Evolutionary conservation across 2,113 vertebrate genomes (phyloP).

Genomic region (Callipepla squamata): DNA sequence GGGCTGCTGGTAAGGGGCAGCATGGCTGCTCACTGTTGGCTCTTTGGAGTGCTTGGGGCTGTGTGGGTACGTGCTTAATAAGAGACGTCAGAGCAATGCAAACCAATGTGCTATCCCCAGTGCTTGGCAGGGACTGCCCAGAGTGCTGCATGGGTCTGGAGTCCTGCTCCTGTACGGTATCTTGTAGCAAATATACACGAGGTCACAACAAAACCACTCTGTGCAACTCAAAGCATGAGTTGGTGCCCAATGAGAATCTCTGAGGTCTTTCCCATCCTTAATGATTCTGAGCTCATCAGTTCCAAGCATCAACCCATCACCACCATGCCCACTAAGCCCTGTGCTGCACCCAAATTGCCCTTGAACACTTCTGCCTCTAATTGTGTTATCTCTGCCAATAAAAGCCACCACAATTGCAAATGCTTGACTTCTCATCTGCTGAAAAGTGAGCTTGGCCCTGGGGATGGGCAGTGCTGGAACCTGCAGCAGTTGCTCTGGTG

Average conservation of each 20-base stretch:
- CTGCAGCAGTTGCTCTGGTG: not conserved
- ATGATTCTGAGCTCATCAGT: not conserved
- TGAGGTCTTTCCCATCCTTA: too few relatives aligned
- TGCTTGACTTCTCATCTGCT: rapidly evolving
- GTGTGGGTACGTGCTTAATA: not conserved
- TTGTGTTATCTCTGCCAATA: not conserved
- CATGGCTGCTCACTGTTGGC: too few relatives aligned
- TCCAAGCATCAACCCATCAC: not conserved
- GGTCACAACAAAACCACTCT: not conserved
- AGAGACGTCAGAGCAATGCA: not conserved
- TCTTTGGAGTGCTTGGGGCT: not conserved
- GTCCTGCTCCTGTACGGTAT: rapidly evolving
- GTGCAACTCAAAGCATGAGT: not conserved
- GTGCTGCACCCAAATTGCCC: too few relatives aligned
- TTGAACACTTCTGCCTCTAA: not conserved
- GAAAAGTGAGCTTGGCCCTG: not conserved
- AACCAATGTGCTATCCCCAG: rapidly evolving
- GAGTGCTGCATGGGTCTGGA: not conserved
- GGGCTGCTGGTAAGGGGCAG: rapidly evolving
- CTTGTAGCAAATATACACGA: rapidly evolving
- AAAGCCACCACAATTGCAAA: not conserved
- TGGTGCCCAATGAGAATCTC: not conserved
- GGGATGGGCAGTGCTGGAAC: rapidly evolving
- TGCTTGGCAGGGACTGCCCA: not conserved
- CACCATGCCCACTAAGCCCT: not conserved